Evolutionary conservation across 1,140 invertebrate species (phyloP).

Genomic region (Diachasma alloeum): DNA sequence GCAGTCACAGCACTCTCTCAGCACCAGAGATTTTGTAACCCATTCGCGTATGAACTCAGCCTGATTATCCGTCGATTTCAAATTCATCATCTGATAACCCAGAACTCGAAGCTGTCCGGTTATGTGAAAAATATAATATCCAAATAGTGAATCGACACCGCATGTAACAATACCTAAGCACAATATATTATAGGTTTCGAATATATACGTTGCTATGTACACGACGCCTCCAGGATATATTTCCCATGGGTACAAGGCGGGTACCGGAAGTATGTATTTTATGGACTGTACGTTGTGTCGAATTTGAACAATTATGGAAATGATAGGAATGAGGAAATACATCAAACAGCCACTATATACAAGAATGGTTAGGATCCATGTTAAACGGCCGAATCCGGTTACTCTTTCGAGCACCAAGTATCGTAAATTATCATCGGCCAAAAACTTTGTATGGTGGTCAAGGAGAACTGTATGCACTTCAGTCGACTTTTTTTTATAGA

Average conservation of each 20-base stretch:
- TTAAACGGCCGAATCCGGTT: neutral
- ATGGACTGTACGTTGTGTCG: neutral
- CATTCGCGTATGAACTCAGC: constrained; percentile 27
- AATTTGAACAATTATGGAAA: neutral
- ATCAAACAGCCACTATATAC: neutral
- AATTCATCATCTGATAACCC: constrained; percentile 22
- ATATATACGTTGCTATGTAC: constrained; percentile 33
- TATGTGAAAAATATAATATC: constrained; percentile 42
- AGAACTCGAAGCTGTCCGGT: constrained; percentile 21
- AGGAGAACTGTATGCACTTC: neutral
- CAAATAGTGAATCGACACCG: constrained; percentile 43
- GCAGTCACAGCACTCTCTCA: constrained; percentile 26
- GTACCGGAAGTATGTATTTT: constrained; percentile 28
- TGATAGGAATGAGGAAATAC: constrained; percentile 16
- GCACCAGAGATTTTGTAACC: constrained; percentile 16
- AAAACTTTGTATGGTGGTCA: neutral
- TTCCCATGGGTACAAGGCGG: constrained; percentile 28
- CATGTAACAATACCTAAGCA: constrained; percentile 29
- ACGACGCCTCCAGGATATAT: constrained; percentile 18
- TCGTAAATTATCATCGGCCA: neutral
- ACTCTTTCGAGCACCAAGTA: neutral
- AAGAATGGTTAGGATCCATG: neutral
- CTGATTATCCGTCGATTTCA: constrained; percentile 12
- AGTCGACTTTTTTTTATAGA: neutral
- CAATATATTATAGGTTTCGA: constrained; percentile 22